A percentile compares a stretch with the other conserved stretches of the same genome.
phyloP scores from a whole-genome alignment of 2,113 vertebrate genomes.

The Thunnus maccoyii region DNA sequence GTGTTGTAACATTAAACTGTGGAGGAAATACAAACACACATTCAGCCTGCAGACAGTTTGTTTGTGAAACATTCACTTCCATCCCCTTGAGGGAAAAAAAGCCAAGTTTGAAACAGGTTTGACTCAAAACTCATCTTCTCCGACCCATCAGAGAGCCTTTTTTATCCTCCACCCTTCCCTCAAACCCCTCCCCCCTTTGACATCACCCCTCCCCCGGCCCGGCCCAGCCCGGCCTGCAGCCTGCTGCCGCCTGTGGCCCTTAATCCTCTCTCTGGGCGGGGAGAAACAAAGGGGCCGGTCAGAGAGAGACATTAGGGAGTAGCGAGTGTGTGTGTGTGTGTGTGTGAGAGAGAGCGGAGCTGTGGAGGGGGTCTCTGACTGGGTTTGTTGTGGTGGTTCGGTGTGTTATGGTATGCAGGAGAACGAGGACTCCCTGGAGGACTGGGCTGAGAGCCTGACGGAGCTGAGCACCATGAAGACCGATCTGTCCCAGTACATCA shows the following conservation, averaged over 20 bases:
- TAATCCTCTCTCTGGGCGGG: conserved; percentile 80
- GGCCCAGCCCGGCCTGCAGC: background rate
- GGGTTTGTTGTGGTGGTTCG: conserved; percentile 20
- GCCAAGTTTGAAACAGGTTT: conserved; percentile 52
- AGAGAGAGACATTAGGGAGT: conserved; percentile 20
- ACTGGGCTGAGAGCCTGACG: conserved; percentile 88
- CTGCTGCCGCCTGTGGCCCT: conserved; percentile 56
- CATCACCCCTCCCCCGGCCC: conserved; percentile 59
- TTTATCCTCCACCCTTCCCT: conserved; percentile 65
- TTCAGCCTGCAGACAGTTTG: background rate
- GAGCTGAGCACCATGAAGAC: conserved; percentile 88
- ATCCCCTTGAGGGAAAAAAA: conserved; percentile 11
- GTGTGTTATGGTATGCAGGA: conserved; percentile 90
- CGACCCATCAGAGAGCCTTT: conserved; percentile 45
- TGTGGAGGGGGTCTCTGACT: conserved; percentile 34
- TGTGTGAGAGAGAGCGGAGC: conserved; percentile 10
- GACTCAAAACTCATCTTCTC: conserved; percentile 30
- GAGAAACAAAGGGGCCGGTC: conserved; percentile 39
- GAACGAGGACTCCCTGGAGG: conserved; percentile 88
- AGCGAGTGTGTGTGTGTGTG: background rate
- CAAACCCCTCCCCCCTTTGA: conserved; percentile 1
- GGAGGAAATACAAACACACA: background rate
- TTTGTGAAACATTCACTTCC: background rate
- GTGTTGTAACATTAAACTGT: too few relatives aligned
- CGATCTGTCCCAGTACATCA: conserved; percentile 87